Base-by-base conservation (phyloP, 2,113 vertebrate genomes). In the Colossoma macropomum region DNA sequence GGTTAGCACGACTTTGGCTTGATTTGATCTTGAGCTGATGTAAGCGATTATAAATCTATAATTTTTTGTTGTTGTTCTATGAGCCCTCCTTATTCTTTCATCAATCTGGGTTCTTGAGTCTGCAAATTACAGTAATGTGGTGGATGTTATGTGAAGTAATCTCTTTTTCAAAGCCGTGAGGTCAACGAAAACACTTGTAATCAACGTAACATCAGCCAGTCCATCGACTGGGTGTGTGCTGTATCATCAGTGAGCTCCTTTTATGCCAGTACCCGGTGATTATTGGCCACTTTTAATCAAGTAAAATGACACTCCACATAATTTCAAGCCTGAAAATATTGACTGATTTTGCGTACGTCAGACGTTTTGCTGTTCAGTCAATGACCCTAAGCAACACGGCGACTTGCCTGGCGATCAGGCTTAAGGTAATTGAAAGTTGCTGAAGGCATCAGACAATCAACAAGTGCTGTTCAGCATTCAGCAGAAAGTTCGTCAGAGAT, bases 201-300 rank as follows among this genome's bases (percentile, higher is more conserved):
- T 62, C 59, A 62, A 27, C 1, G 59, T 2, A 27, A 13, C 4
- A 9, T 10, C 27, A n/a, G 9, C 25, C 27, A 27, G 54, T 56
- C 54, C 21, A 56, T 56, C 7, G 54, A 56, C 54, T 56, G 54
- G 54, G 54, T 23, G 54, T 23, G 54, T 56, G 54, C 7, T 23
- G 3, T 7, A 56, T 23, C 54, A 56, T 56, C 54, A 56, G 54
- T 8, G 21, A 0, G 15, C 13, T 56, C 52, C 1, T 54, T 54
- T 54, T 54, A 19, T 54, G 15, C 52, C 16, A 15, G 54, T 17
- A 56, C 2, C 54, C 21, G 13, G 17, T 56, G 54, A 56, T 56
- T 56, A 56, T 56, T 56, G 54, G 54, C 54, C 54, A 56, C 54
- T 56, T n/a, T 56, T 56, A 56, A 56, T 56, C 54, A 56, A 56